Percentiles rank a stretch among this genome's conserved stretches.
Conservation (phyloP, 2,797 vertebrate species). For the Chiloscyllium punctatum region DNA sequence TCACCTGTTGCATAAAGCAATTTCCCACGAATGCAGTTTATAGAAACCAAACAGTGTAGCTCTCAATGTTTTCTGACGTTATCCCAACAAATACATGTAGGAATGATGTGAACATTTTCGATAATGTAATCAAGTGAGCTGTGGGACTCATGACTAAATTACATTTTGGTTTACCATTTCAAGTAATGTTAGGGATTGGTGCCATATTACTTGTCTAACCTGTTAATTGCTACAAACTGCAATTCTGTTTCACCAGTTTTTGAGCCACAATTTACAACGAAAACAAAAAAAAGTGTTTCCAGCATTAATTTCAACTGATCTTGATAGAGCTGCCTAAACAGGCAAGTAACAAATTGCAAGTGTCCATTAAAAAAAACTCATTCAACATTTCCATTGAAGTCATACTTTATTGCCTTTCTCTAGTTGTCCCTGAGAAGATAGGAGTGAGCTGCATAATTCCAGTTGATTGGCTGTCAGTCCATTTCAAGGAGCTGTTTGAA, state of each 20-base stretch:
- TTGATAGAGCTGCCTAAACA: background rate
- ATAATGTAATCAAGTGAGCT: background rate
- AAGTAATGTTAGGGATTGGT: background rate
- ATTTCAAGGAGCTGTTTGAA: background rate
- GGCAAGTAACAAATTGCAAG: background rate
- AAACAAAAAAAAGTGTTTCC: too few relatives aligned
- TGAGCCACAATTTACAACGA: background rate
- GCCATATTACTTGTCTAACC: background rate
- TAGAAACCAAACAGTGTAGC: background rate
- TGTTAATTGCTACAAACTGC: background rate
- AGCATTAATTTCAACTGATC: background rate
- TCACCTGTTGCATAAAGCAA: background rate
- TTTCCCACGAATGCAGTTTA: background rate
- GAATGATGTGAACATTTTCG: background rate
- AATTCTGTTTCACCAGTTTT: background rate
- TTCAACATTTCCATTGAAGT: background rate
- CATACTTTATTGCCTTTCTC: background rate
- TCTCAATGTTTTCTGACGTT: conserved; percentile 14
- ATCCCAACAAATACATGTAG: background rate
- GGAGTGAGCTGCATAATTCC: background rate
- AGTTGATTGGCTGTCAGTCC: background rate
- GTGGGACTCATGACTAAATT: background rate
- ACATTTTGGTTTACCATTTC: background rate
- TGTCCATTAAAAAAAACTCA: too few relatives aligned
- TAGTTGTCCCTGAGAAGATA: background rate